phyloP scores from a whole-genome alignment of 2,113 vertebrate species.

The Lamprotornis superbus region DNA sequence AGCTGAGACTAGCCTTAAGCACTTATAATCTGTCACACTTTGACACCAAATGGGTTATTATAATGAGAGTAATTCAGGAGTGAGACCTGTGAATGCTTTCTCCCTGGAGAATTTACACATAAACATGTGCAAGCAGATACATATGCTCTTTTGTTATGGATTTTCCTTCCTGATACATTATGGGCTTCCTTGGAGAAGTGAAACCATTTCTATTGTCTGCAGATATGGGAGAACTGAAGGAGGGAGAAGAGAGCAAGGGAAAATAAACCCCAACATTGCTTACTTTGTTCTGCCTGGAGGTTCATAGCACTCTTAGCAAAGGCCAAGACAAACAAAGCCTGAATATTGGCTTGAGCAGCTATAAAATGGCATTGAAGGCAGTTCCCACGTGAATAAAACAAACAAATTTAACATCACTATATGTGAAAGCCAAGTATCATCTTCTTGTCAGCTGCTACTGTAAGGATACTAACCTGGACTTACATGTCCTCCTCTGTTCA shows the following conservation, averaged over 20 bases:
- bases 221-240: background rate
- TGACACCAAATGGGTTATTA: conserved; percentile 56
- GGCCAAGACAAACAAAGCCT: background rate
- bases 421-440: background rate
- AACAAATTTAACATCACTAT: background rate
- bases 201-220: background rate
- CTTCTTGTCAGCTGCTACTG: background rate
- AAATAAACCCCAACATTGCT: background rate
- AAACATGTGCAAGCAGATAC: conserved; percentile 13
- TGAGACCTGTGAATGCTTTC: background rate
- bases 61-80: conserved; percentile 56
- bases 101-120: conserved; percentile 48
- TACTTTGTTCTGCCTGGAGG: background rate
- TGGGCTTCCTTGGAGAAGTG: background rate
- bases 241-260: background rate
- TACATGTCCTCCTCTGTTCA: background rate
- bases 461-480: background rate
- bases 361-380: background rate
- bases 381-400: background rate
- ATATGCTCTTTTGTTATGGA: background rate
- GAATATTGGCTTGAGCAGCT: background rate
- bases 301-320: background rate
- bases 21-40: conserved; percentile 51
- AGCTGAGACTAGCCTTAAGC: conserved; percentile 43
- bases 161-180: conserved; percentile 7